Evolutionary conservation across 2,113 vertebrate genomes (phyloP).

Genomic region (Pavo muticus): DNA sequence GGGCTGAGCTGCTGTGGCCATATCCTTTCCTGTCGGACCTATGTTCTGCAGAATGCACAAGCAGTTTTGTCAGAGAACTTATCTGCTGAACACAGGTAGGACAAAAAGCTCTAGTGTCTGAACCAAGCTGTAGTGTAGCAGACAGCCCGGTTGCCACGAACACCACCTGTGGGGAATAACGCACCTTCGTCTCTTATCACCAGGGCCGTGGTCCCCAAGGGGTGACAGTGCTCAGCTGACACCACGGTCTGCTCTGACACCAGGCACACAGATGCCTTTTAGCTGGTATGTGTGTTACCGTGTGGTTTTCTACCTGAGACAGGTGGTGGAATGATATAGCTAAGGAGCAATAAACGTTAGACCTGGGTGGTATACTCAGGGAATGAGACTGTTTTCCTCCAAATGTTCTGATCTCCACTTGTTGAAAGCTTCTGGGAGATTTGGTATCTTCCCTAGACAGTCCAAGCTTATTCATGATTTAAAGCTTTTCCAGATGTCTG

Average conservation of each 20-base stretch:
- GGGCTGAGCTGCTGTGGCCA: not conserved
- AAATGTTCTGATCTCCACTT: not conserved
- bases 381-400: not conserved
- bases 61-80: not conserved
- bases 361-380: not conserved
- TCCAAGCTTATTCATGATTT: not conserved
- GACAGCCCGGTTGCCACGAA: not conserved
- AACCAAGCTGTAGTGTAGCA: not conserved
- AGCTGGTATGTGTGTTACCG: fast-evolving
- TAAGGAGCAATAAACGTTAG: not conserved
- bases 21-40: not conserved
- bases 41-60: not conserved
- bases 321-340: not conserved
- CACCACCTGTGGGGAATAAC: fast-evolving
- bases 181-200: not conserved
- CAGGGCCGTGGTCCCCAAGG: not conserved
- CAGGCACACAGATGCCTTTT: not conserved
- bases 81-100: not conserved
- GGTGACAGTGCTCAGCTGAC: not conserved
- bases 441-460: not conserved
- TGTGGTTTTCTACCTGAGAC: not conserved
- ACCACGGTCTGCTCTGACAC: not conserved
- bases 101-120: not conserved
- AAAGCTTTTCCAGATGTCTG: not conserved
- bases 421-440: not conserved